Percentiles rank a stretch among this genome's conserved stretches.
Conservation (phyloP, 2,113 vertebrate genomes). For the Typhlomys cinereus region DNA sequence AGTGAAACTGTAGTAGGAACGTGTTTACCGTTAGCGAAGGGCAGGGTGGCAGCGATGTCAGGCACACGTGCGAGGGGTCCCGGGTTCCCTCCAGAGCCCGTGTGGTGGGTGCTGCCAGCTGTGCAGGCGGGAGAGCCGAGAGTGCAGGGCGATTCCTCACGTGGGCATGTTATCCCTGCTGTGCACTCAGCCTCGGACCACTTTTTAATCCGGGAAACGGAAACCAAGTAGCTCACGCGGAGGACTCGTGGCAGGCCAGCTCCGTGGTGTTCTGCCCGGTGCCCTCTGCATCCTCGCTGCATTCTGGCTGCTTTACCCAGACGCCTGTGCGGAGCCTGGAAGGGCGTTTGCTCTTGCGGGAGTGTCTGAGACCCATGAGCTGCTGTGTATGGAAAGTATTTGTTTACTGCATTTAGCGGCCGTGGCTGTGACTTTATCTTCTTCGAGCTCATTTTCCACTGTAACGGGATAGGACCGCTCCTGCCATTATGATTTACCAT, state of each 20-base stretch:
- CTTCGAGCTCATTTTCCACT: conserved; percentile 65
- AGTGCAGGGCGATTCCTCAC: not conserved
- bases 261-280: conserved; percentile 22
- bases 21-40: too few relatives aligned
- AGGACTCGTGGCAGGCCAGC: conserved; percentile 19
- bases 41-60: not conserved
- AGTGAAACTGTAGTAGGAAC: too few relatives aligned
- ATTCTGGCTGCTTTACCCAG: conserved; percentile 34
- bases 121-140: not conserved
- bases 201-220: conserved; percentile 56
- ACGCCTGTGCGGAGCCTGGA: conserved; percentile 33
- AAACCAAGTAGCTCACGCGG: conserved; percentile 31
- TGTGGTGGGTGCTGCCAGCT: not conserved
- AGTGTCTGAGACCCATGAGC: not conserved
- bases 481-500: conserved; percentile 69
- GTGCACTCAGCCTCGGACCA: not conserved
- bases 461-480: conserved; percentile 65
- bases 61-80: not conserved
- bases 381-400: conserved; percentile 44
- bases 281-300: not conserved
- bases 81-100: not conserved
- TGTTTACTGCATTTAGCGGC: conserved; percentile 58
- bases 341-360: conserved; percentile 11
- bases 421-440: conserved; percentile 68
- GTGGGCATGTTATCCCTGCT: not conserved